Conservation (phyloP, 2,113 vertebrate species). For the Nestor notabilis region DNA sequence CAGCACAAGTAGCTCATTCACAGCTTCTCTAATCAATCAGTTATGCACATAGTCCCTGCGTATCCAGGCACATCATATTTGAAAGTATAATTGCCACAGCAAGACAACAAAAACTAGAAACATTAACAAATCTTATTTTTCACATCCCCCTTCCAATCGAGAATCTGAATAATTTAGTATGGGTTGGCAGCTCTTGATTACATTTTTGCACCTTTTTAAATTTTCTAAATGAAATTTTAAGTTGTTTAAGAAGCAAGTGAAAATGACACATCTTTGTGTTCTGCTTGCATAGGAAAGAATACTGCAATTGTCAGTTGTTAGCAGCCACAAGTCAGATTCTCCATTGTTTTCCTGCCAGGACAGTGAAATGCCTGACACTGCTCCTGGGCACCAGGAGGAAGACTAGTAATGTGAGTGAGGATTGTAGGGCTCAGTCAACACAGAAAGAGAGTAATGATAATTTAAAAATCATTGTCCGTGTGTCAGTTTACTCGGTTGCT, state of each 20-base stretch:
- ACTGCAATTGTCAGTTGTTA: neutral
- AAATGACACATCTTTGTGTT: neutral
- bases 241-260: neutral
- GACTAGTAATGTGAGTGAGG: neutral
- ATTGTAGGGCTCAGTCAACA: neutral
- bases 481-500: neutral
- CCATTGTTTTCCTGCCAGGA: neutral
- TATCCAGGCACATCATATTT: constrained; percentile 13
- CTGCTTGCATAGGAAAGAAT: neutral
- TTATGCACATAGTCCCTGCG: neutral
- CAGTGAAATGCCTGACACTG: neutral
- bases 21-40: constrained; percentile 23
- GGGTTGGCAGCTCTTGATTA: constrained; percentile 39
- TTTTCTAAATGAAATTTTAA: constrained; percentile 13
- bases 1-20: neutral
- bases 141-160: neutral
- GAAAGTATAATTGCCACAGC: constrained; percentile 63
- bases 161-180: constrained; percentile 37
- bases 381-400: neutral
- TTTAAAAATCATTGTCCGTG: neutral
- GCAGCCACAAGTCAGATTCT: neutral
- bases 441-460: neutral
- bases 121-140: constrained; percentile 4
- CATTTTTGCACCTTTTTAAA: constrained; percentile 32
- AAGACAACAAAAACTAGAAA: constrained; percentile 57